Base-by-base conservation (phyloP, 2,888 invertebrate species). In the Beris chalybata region DNA sequence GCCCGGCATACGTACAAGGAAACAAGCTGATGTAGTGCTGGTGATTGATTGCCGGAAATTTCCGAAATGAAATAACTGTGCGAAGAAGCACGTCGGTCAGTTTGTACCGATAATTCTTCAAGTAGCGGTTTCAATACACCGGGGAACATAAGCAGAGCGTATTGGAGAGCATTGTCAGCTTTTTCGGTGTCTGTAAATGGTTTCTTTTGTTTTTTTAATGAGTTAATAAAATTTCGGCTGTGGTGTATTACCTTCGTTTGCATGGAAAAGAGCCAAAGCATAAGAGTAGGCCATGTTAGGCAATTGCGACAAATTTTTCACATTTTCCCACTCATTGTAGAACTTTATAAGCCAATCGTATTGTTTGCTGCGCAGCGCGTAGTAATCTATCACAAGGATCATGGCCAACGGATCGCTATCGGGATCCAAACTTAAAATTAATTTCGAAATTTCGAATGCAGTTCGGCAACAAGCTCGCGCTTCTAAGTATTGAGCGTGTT, bases 281-380 rank as follows among this genome's bases (percentile, higher is more conserved):
- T 90, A 82, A 2, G 93, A 92, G 78, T 88, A 93, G 0, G 91
- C 89, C 84, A 93, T 90, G 77, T 94, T 95, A n/a, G 95, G 95
- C 67, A 95, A 81, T 77, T 92, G 90, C 48, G 87, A 85, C 53
- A 93, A 80, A 80, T 92, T 92, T 72, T 88, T 85, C 57, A 82
- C 78, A 5, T 73, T 76, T 72, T 89, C 86, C 83, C 85, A 88
- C 70, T 85, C 84, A 52, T 84, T 81, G 67, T 82, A 84, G 68
- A 84, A 84, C 74, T 86, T 78, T 76, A 82, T 79, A 12, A 92
- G 81, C 89, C 91, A 94, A 15, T 84, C 82, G 74, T 88, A 90
- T 79, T 93, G 90, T 66, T 84, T 85, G 57, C 89, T 85, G 69
- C 91, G 84, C 55, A 95, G 76, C 1, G 94, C 92, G 77, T 92